These are phyloP conservation scores for Lordiphosa fenestrarum DNA, from an alignment of 2,888 invertebrate genomes.

Conservation along the genomic window DNA sequence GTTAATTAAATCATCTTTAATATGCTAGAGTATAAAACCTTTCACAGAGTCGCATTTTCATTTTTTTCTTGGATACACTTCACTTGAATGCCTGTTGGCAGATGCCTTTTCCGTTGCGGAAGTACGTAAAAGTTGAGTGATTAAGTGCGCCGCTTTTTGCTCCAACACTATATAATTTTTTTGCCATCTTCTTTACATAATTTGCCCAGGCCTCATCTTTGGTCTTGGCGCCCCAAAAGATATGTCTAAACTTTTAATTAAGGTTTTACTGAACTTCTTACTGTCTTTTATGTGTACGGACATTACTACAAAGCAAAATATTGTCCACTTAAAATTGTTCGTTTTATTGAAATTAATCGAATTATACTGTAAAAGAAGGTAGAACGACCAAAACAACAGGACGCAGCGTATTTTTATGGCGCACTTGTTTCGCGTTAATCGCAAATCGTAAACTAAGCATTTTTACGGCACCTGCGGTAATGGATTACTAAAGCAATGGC, in stretches of 20 bases:
- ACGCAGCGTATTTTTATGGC: constrained; percentile 55
- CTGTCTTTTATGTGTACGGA: constrained; percentile 6
- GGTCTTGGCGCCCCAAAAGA: not conserved
- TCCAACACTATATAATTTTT: constrained; percentile 54
- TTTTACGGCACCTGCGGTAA: constrained; percentile 75
- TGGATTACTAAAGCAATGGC: constrained; percentile 54
- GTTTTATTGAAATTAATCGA: constrained; percentile 74
- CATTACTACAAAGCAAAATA: not conserved
- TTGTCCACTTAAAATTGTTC: constrained; percentile 39
- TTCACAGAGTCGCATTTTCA: not conserved
- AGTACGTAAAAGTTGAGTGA: constrained; percentile 69
- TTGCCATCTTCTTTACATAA: constrained; percentile 39
- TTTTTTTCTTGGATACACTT: constrained; percentile 43
- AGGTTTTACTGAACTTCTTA: constrained; percentile 2
- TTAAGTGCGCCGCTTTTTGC: constrained; percentile 61
- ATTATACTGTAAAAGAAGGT: constrained; percentile 34
- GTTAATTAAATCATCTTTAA: too few relatives aligned
- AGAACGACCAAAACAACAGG: constrained; percentile 16
- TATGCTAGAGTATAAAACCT: too few relatives aligned
- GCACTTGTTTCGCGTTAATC: constrained; percentile 74
- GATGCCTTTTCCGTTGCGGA: constrained; percentile 34
- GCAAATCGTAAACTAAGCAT: constrained; percentile 76
- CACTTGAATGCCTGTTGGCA: constrained; percentile 69
- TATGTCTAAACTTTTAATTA: constrained; percentile 4
- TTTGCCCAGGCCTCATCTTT: constrained; percentile 56